Evolutionary conservation across 2,888 invertebrate species (phyloP).

Genomic region (Abrostola tripartita): DNA sequence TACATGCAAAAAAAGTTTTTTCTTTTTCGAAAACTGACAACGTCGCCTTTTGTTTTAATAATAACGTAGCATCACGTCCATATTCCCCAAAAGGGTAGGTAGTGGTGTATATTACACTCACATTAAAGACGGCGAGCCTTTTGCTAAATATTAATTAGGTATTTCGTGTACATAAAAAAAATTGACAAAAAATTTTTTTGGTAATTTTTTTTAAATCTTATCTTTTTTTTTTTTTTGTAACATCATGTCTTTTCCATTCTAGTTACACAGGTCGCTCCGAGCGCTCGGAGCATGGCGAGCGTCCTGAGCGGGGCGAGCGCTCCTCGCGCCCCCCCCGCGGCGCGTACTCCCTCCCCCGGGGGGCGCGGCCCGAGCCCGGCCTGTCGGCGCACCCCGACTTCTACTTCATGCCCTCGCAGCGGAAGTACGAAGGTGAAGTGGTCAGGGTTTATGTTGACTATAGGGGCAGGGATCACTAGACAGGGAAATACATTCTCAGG

Average conservation of each 20-base stretch:
- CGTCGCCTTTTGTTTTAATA: no score
- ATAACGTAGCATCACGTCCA: no score
- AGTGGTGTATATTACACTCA: no score
- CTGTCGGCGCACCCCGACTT: slow-evolving; percentile 92
- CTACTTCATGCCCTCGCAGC: slow-evolving; percentile 98
- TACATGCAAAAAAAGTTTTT: no score
- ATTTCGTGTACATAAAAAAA: no score
- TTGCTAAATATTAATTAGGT: no score
- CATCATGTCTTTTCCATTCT: background rate
- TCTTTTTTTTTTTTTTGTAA: background rate
- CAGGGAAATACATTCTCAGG: no score
- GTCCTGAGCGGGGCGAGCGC: slow-evolving; percentile 71
- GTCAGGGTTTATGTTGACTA: slow-evolving; percentile 75
- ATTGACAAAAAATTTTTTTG: no score
- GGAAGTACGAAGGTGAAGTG: slow-evolving; percentile 96
- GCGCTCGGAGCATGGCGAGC: background rate
- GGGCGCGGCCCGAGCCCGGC: slow-evolving; percentile 78
- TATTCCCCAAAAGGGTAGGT: no score
- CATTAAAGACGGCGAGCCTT: no score
- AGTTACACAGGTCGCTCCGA: background rate
- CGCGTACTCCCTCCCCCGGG: slow-evolving; percentile 93
- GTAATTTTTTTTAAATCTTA: no score
- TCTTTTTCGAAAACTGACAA: no score
- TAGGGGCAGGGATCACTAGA: slow-evolving; percentile 41
- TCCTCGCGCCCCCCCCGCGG: slow-evolving; percentile 90